Percentiles rank a stretch among this genome's conserved stretches.
Evolutionary conservation across 2,113 vertebrate species (phyloP).

Genomic region (Recurvirostra avosetta): DNA sequence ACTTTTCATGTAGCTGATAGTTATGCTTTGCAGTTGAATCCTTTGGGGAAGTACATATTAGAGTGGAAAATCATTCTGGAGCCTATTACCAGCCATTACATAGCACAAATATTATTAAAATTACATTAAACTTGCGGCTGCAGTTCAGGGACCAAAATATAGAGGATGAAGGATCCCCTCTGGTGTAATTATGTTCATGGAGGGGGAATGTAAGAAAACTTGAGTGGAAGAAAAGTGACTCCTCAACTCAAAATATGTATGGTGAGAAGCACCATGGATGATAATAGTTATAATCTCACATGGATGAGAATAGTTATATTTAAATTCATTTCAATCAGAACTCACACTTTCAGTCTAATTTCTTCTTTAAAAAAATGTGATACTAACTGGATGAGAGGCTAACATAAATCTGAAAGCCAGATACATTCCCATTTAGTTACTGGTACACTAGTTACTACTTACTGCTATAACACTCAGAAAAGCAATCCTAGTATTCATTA

Average conservation of each 20-base stretch:
- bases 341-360: neutral
- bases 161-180: neutral
- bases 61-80: neutral
- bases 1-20: neutral
- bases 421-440: neutral
- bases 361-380: neutral
- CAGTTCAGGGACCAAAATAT: neutral
- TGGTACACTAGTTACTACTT: neutral
- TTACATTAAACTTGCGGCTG: neutral
- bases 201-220: neutral
- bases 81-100: neutral
- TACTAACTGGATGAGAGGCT: neutral
- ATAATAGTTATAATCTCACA: neutral
- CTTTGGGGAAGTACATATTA: neutral
- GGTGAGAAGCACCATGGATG: neutral
- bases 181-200: neutral
- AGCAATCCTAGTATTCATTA: neutral
- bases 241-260: neutral
- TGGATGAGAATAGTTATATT: neutral
- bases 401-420: neutral
- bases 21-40: neutral
- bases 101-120: slow-evolving; percentile 19
- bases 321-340: neutral
- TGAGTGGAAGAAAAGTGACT: neutral
- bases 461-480: neutral